These are phyloP conservation scores for Eupsittula cactorum DNA, from an alignment of 2,113 vertebrate genomes.

Conservation along the genomic window DNA sequence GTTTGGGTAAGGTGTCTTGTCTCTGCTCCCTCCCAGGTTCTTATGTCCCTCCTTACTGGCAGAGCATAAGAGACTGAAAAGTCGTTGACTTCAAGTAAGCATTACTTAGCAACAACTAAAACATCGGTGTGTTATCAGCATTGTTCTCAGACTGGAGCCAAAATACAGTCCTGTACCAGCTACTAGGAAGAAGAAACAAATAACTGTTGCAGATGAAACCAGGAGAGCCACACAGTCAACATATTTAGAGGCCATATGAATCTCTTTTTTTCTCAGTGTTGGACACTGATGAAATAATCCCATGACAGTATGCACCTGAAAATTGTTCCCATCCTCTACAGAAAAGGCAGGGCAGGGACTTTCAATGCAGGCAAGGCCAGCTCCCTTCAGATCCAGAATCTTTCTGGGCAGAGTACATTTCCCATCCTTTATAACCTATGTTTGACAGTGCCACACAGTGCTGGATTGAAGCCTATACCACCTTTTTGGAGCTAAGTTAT, in stretches of 20 bases:
- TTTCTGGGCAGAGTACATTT: neutral
- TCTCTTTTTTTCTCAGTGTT: neutral
- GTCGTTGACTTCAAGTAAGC: neutral
- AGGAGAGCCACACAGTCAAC: neutral
- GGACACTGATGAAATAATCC: neutral
- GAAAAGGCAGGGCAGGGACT: neutral
- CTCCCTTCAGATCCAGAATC: neutral
- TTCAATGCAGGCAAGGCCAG: neutral
- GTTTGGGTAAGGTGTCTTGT: neutral
- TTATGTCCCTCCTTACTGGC: neutral
- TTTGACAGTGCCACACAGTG: fast-evolving
- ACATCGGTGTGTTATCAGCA: neutral
- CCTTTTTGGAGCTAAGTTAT: neutral
- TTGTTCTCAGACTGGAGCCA: neutral
- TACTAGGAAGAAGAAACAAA: neutral
- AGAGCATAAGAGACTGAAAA: neutral
- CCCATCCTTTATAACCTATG: neutral
- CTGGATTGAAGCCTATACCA: neutral
- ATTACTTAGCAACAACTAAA: neutral
- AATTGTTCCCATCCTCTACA: fast-evolving
- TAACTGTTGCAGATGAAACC: neutral
- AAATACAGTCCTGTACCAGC: neutral
- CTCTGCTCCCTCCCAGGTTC: neutral
- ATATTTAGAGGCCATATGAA: neutral
- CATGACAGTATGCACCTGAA: neutral